Evolutionary conservation across 2,888 invertebrate genomes (phyloP).

Genomic region (Ryuthela nishihirai): DNA sequence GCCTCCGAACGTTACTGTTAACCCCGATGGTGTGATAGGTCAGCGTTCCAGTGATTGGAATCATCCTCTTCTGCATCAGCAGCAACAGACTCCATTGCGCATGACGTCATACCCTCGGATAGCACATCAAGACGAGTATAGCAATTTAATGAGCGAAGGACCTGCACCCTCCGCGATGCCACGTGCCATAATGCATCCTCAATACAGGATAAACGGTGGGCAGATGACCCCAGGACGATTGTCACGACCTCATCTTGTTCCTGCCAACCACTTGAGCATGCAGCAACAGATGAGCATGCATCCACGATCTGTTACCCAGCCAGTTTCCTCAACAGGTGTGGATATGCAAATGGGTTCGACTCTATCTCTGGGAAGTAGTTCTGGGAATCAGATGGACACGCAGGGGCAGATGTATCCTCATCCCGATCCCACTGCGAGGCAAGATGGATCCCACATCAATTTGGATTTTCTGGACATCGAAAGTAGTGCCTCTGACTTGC

Average conservation of each 20-base stretch:
- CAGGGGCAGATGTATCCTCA: slow-evolving; percentile 24
- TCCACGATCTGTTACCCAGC: slow-evolving; percentile 23
- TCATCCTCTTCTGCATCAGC: slow-evolving; percentile 56
- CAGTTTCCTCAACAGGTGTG: slow-evolving; percentile 46
- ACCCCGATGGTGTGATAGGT: slow-evolving; percentile 56
- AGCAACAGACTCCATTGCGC: slow-evolving; percentile 52
- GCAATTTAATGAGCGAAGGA: slow-evolving; percentile 48
- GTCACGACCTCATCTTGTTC: slow-evolving; percentile 46
- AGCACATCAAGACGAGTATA: slow-evolving; percentile 23
- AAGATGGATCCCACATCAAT: slow-evolving; percentile 60
- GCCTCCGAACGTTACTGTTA: slow-evolving; percentile 60
- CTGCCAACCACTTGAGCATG: slow-evolving; percentile 45
- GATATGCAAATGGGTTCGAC: slow-evolving; percentile 40
- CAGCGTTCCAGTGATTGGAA: slow-evolving; percentile 55
- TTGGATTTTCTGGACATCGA: slow-evolving; percentile 79
- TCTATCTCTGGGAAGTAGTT: slow-evolving; percentile 23
- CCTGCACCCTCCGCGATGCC: slow-evolving; percentile 44
- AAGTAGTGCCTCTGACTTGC: slow-evolving; percentile 63
- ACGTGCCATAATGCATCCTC: slow-evolving; percentile 46
- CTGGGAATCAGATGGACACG: slow-evolving; percentile 5
- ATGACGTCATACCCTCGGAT: slow-evolving; percentile 45
- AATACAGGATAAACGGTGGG: slow-evolving; percentile 13
- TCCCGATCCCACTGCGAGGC: slow-evolving; percentile 40
- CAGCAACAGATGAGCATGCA: slow-evolving; percentile 38
- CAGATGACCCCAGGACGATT: slow-evolving; percentile 3